phyloP scores from a whole-genome alignment of 2,113 vertebrate species.

The Anas platyrhynchos region DNA sequence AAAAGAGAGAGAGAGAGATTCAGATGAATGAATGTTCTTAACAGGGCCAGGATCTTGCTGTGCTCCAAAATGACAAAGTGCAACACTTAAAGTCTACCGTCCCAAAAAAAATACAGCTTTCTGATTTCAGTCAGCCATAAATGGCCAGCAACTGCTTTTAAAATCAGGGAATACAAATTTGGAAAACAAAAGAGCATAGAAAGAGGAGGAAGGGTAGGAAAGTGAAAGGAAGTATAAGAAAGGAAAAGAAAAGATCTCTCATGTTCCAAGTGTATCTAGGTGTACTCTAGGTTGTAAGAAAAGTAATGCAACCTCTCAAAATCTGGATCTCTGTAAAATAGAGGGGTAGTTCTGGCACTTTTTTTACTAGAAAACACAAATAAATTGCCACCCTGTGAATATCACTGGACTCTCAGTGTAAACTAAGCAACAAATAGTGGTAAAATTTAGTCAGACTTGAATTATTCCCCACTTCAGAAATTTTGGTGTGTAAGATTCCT shows the following conservation, averaged over 20 bases:
- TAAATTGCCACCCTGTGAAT: not conserved
- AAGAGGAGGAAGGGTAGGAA: not conserved
- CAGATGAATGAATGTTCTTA: not conserved
- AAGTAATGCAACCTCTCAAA: not conserved
- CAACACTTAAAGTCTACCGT: not conserved
- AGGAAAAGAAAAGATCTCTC: not conserved
- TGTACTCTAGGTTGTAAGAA: not conserved
- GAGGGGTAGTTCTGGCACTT: accelerated
- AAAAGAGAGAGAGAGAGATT: not conserved
- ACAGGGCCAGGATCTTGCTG: not conserved
- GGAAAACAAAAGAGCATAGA: not conserved
- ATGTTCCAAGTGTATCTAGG: not conserved
- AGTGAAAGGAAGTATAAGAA: not conserved
- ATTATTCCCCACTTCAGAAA: not conserved
- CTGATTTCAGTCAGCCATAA: not conserved
- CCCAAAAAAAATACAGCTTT: not conserved
- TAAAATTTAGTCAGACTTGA: not conserved
- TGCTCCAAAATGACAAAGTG: not conserved
- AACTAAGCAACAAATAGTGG: not conserved
- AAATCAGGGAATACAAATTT: not conserved
- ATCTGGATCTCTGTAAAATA: not conserved
- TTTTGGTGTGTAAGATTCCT: not conserved
- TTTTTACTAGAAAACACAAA: not conserved
- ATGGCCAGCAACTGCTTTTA: not conserved
- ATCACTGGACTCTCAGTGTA: not conserved